These are phyloP conservation scores for Paracentrotus lividus DNA, from an alignment of 53 echinoderm and acorn worm genomes.

Conservation along the genomic window DNA sequence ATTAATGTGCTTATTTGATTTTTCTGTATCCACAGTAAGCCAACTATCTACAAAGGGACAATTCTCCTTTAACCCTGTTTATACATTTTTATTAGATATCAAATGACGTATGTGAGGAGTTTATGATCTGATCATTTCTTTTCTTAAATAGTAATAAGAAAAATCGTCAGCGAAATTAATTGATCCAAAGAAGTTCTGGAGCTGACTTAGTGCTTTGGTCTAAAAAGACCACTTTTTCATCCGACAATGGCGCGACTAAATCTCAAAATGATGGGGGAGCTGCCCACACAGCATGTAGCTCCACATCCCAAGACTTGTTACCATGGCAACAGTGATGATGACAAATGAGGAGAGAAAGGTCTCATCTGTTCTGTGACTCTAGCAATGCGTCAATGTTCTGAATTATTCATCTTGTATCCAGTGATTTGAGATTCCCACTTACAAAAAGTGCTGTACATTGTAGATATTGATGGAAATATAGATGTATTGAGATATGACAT, in stretches of 20 bases:
- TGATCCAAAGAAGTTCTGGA: no score
- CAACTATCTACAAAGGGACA: no score
- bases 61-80: no score
- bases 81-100: no score
- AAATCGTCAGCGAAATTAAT: neutral
- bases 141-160: no score
- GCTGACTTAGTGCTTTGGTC: neutral
- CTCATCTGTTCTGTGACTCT: slow-evolving; percentile 37
- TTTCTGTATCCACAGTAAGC: no score
- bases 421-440: slow-evolving; percentile 29
- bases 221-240: neutral
- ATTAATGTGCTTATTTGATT: no score
- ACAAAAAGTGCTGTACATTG: no score
- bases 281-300: neutral
- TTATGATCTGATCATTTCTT: no score
- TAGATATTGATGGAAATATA: neutral
- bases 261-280: neutral
- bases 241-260: neutral
- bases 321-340: slow-evolving; percentile 51
- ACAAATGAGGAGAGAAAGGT: slow-evolving; percentile 38
- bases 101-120: no score
- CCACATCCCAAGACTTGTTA: slow-evolving; percentile 38
- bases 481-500: neutral
- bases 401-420: slow-evolving; percentile 57
- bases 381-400: slow-evolving; percentile 11